Conservation (phyloP, 1,140 invertebrate genomes). For the Tetragnatha versicolor region DNA sequence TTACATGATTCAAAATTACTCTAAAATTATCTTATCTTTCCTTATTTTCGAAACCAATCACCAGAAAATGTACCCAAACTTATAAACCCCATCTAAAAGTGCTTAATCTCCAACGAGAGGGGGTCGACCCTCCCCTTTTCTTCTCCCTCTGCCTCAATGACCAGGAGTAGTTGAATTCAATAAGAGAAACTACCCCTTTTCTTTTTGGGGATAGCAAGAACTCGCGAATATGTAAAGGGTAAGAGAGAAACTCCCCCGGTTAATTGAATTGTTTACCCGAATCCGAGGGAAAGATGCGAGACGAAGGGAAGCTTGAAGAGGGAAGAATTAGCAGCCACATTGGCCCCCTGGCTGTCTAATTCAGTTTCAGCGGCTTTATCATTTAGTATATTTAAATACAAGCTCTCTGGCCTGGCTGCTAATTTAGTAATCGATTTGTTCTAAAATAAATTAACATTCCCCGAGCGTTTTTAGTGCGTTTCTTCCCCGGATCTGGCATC, state of each 20-base stretch:
- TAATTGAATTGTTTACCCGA: conserved; percentile 15
- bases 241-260: conserved; percentile 56
- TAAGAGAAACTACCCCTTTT: no score
- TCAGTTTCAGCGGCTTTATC: background rate
- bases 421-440: conserved; percentile 1
- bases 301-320: background rate
- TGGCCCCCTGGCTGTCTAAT: conserved; percentile 15
- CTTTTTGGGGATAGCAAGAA: no score
- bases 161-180: no score
- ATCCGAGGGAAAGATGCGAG: background rate
- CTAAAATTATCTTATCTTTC: no score
- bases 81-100: no score
- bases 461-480: conserved; percentile 2
- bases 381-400: background rate
- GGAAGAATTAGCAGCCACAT: background rate
- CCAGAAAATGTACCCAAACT: no score
- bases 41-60: no score
- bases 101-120: no score
- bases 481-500: background rate
- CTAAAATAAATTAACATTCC: conserved; percentile 6
- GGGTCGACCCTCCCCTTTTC: no score
- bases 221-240: no score
- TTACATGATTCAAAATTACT: no score
- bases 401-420: background rate
- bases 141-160: no score